These are phyloP conservation scores for Umimayanthus chanpuru DNA, from an alignment of 92 coral and sea anemone species.

Conservation along the genomic window DNA sequence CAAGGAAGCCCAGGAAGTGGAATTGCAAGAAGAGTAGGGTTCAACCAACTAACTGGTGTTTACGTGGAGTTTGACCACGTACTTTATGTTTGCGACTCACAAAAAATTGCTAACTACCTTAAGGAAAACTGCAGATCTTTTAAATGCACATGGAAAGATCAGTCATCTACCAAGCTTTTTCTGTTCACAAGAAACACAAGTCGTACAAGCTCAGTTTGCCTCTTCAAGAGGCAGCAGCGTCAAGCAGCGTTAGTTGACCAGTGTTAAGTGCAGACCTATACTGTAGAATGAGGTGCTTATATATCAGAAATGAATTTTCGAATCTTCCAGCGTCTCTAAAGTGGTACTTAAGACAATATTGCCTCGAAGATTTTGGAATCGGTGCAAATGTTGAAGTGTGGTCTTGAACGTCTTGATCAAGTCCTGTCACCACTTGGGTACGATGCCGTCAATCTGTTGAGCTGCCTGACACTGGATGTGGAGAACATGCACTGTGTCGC, in stretches of 20 bases:
- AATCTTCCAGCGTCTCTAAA: slow-evolving; percentile 35
- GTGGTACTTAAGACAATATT: slow-evolving; percentile 37
- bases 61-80: slow-evolving; percentile 45
- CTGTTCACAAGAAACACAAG: slow-evolving; percentile 41
- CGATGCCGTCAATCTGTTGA: not conserved
- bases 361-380: slow-evolving; percentile 41
- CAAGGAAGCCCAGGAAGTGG: too few species aligned
- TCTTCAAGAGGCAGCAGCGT: slow-evolving; percentile 14
- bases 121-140: slow-evolving; percentile 4
- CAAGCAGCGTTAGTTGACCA: not conserved
- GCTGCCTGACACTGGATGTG: slow-evolving; percentile 32
- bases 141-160: slow-evolving; percentile 21
- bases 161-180: slow-evolving; percentile 34
- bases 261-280: not conserved
- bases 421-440: not conserved
- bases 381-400: slow-evolving; percentile 23
- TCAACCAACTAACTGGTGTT: slow-evolving; percentile 3
- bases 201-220: not conserved
- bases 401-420: slow-evolving; percentile 17
- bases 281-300: not conserved
- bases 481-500: slow-evolving; percentile 48
- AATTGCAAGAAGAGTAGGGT: not conserved
- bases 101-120: slow-evolving; percentile 31
- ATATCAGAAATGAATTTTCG: slow-evolving; percentile 16
- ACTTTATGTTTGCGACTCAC: slow-evolving; percentile 37